Evolutionary conservation across 2,888 invertebrate genomes (phyloP).

Genomic region (Harpalus rubripes): DNA sequence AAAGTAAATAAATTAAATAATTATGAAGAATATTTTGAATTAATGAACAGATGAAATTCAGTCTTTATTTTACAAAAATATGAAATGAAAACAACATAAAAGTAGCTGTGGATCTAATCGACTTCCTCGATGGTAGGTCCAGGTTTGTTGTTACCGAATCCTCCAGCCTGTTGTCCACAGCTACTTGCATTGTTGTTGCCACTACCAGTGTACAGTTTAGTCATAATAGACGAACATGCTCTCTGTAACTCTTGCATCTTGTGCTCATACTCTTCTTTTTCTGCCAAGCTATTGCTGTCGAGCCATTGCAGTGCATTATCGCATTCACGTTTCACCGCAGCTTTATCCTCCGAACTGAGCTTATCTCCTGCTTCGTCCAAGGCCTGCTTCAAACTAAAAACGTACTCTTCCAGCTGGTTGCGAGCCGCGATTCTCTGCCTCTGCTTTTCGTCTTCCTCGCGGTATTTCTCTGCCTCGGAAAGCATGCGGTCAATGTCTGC

Average conservation of each 20-base stretch:
- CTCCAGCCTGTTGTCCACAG: slow-evolving; percentile 42
- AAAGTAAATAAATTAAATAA: not conserved
- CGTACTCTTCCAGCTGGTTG: slow-evolving; percentile 86
- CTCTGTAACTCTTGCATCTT: slow-evolving; percentile 79
- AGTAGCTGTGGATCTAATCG: slow-evolving; percentile 12
- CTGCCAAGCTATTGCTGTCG: slow-evolving; percentile 83
- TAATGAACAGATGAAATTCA: not conserved
- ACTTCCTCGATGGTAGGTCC: slow-evolving; percentile 49
- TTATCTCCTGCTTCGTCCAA: slow-evolving; percentile 82
- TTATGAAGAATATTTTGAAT: too few relatives aligned
- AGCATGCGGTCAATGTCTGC: slow-evolving; percentile 91
- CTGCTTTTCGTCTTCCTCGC: slow-evolving; percentile 86
- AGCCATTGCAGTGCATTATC: slow-evolving; percentile 83
- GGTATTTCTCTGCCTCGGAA: slow-evolving; percentile 86
- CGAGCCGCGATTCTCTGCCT: slow-evolving; percentile 83
- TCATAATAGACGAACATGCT: slow-evolving; percentile 81
- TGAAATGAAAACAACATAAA: not conserved
- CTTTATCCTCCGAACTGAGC: slow-evolving; percentile 83
- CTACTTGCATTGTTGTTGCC: not conserved
- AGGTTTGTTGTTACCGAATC: slow-evolving; percentile 4
- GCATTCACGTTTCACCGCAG: slow-evolving; percentile 78
- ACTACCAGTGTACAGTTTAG: slow-evolving; percentile 77
- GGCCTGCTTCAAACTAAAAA: slow-evolving; percentile 85
- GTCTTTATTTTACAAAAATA: not conserved
- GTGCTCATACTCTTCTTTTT: slow-evolving; percentile 84